A percentile compares a stretch with the other conserved stretches of the same genome.
Evolutionary conservation across 1,140 invertebrate species (phyloP).

Genomic region (Drosophila neocordata): DNA sequence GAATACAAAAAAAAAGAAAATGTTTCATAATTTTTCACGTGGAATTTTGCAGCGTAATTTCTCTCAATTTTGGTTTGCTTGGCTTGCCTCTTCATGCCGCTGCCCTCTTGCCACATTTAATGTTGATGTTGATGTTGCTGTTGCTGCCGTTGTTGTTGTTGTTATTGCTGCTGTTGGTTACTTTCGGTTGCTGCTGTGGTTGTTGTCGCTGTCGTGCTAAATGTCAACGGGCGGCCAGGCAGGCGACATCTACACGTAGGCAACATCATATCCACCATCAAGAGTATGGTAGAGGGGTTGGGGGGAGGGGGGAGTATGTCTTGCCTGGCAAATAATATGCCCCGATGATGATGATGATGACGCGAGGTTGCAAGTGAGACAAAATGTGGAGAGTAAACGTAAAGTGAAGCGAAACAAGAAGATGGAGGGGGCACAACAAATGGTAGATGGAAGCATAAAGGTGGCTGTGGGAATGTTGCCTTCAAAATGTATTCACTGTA

Average conservation of each 20-base stretch:
- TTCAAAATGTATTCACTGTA: conserved; percentile 73
- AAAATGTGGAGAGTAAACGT: conserved; percentile 21
- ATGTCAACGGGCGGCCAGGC: conserved; percentile 66
- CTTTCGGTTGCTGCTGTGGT: conserved; percentile 26
- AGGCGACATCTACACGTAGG: conserved; percentile 47
- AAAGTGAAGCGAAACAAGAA: background rate
- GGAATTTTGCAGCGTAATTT: conserved; percentile 75
- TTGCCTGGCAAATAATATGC: conserved; percentile 70
- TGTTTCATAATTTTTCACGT: conserved; percentile 69
- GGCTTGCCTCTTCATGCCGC: conserved; percentile 15
- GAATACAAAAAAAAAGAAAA: conserved; percentile 46
- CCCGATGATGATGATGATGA: conserved; percentile 63
- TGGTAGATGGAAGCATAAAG: background rate
- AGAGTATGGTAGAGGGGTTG: conserved; percentile 73
- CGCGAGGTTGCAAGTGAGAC: conserved; percentile 15
- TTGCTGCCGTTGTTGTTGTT: conserved; percentile 26
- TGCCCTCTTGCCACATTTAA: conserved; percentile 26
- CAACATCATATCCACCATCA: conserved; percentile 50
- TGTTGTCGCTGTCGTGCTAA: conserved; percentile 59
- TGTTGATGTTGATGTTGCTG: conserved; percentile 17
- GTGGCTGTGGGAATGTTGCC: conserved; percentile 1
- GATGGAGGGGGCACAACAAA: background rate
- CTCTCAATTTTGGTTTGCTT: conserved; percentile 61
- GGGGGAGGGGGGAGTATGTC: background rate
- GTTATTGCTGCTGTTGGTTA: background rate